Evolutionary conservation across 2,888 invertebrate species (phyloP).

Genomic region (Pyrrhosoma nymphula): DNA sequence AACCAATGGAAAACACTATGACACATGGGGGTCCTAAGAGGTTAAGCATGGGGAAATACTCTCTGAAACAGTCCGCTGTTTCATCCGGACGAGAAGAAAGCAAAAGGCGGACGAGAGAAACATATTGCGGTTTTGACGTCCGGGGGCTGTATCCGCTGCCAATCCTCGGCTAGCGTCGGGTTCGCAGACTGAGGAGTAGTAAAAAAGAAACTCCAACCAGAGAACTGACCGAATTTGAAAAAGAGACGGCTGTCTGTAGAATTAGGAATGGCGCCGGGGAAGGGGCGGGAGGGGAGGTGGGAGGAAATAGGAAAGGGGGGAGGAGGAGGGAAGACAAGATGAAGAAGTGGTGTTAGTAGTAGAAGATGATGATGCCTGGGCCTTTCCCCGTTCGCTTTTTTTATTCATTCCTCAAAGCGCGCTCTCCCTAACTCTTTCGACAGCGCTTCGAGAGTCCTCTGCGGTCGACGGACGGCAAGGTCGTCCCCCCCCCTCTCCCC

Average conservation of each 20-base stretch:
- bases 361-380: neutral
- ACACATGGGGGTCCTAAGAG: no score
- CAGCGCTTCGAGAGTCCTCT: neutral
- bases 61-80: no score
- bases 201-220: neutral
- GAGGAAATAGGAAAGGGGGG: neutral
- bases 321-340: neutral
- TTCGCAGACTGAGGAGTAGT: neutral
- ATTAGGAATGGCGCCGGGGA: neutral
- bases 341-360: no score
- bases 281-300: neutral
- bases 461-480: neutral
- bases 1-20: no score
- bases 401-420: neutral
- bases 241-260: neutral
- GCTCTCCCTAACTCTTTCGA: neutral
- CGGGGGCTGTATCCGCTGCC: neutral
- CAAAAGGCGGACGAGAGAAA: neutral
- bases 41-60: no score
- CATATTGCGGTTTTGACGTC: neutral
- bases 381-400: neutral
- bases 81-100: no score
- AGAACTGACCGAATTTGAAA: constrained; percentile 49
- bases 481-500: neutral
- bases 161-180: neutral